Evolutionary conservation across 2,797 vertebrate species (phyloP).

Genomic region (Hydrocynus forskahlii): DNA sequence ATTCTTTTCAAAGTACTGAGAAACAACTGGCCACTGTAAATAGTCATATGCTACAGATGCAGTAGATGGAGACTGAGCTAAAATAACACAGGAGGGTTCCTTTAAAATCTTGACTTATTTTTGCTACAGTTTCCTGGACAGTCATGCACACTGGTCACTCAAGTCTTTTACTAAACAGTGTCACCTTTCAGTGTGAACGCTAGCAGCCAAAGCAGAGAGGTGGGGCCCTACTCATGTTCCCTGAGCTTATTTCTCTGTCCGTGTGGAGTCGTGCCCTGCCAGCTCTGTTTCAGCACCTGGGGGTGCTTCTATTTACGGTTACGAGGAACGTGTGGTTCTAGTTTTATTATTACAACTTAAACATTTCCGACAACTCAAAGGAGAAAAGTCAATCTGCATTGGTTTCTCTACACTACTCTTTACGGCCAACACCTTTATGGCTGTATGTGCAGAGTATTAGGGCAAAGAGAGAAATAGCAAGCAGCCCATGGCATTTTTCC

Average conservation of each 20-base stretch:
- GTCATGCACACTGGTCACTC: not conserved
- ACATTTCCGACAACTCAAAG: no score
- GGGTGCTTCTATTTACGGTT: not conserved
- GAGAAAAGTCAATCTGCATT: no score
- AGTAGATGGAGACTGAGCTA: no score
- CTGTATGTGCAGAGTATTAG: conserved; percentile 63
- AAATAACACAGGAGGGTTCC: not conserved
- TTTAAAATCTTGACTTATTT: not conserved
- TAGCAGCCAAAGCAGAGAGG: not conserved
- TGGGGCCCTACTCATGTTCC: conserved; percentile 8
- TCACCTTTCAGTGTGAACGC: not conserved
- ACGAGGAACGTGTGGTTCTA: not conserved
- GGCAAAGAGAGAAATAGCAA: conserved; percentile 52
- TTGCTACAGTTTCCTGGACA: not conserved
- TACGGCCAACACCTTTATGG: conserved; percentile 71
- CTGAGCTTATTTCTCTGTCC: not conserved
- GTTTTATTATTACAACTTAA: not conserved
- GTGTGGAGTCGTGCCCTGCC: not conserved
- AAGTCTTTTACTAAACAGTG: not conserved
- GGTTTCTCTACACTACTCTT: not conserved
- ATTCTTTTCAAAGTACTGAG: not conserved
- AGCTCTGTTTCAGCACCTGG: not conserved
- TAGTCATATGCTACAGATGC: not conserved
- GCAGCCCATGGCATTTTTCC: conserved; percentile 27
- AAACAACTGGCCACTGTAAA: not conserved